Evolutionary conservation across 2,888 invertebrate genomes (phyloP).

Genomic region (Amblyteles armatorius): DNA sequence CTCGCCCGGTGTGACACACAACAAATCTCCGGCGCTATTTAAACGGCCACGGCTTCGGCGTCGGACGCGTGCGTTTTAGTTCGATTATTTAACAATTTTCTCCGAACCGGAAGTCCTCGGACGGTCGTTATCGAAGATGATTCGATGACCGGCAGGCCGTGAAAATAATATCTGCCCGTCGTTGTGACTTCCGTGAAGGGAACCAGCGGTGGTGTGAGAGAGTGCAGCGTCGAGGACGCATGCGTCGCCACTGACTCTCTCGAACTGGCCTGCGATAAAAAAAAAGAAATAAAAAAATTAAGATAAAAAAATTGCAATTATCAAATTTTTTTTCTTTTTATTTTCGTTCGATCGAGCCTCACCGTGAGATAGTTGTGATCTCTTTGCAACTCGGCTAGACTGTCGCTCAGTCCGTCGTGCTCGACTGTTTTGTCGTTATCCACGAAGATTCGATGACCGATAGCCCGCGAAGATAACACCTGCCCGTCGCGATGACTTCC

Average conservation of each 20-base stretch:
- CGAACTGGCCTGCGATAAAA: constrained; percentile 86
- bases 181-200: constrained; percentile 95
- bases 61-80: background rate
- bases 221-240: constrained; percentile 92
- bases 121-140: constrained; percentile 91
- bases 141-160: constrained; percentile 91
- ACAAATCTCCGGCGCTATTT: background rate
- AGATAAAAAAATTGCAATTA: constrained; percentile 59
- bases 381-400: constrained; percentile 91
- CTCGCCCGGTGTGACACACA: background rate
- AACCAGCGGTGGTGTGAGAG: constrained; percentile 90
- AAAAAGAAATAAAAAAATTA: constrained; percentile 41
- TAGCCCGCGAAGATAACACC: constrained; percentile 92
- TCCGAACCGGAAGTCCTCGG: constrained; percentile 6
- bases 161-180: constrained; percentile 93
- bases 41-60: background rate
- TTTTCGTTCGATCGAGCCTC: constrained; percentile 62
- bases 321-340: constrained; percentile 3
- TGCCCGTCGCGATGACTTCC: constrained; percentile 94
- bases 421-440: constrained; percentile 87
- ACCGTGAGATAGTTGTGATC: constrained; percentile 90
- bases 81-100: background rate
- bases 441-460: constrained; percentile 93
- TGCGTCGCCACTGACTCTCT: constrained; percentile 92
- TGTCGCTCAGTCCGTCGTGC: constrained; percentile 81